Base-by-base conservation (phyloP, 2,888 invertebrate species). In the Dascillus cervinus region DNA sequence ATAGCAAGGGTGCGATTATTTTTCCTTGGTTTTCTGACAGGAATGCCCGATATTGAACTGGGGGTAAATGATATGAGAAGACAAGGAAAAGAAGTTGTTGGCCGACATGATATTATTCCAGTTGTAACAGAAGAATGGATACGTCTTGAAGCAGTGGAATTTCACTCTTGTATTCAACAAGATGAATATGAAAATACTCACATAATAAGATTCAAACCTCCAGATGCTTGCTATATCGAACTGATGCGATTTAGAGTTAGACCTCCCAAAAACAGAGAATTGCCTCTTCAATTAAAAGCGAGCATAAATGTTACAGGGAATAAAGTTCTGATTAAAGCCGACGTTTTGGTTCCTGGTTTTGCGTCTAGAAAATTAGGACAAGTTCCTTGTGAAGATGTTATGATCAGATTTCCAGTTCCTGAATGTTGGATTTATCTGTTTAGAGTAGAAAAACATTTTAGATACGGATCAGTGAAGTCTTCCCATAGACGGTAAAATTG, bases 391-490 rank as follows among this genome's bases (percentile, higher is more conserved):
- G 94, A 96, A 68, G 96, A 99, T 67, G 96, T 98, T 14, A 82
- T 87, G 64, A 84, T 98, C 32, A 75, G 90, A 32, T 89, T 98
- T 65, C 97, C 97, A 8, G 91, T 99, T 53, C 98, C 98, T 11
- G 97, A 99, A 67, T 89, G 91, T 59, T 99, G 98, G 98, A 96
- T 98, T 57, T 98, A 98, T 67, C 72, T 97, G 57, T 98, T 98
- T 71, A 78, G 98, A 39, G 94, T 95, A 23, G 98, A 99, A 66
- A 95, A 95, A 59, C 90, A 96, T 65, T 97, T 97, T 66, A 79
- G 94, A 56, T 94, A 94, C 62, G 95, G 95, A 9, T 92, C 94
- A n/a, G 87, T 95, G 13, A 94, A 96, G 66, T 91, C 94, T 0
- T 86, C 92, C 10, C 87, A 88, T 65, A 73, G 82, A 50, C 66